These are phyloP conservation scores for Synanthedon vespiformis DNA, from an alignment of 2,888 invertebrate genomes.

Conservation along the genomic window DNA sequence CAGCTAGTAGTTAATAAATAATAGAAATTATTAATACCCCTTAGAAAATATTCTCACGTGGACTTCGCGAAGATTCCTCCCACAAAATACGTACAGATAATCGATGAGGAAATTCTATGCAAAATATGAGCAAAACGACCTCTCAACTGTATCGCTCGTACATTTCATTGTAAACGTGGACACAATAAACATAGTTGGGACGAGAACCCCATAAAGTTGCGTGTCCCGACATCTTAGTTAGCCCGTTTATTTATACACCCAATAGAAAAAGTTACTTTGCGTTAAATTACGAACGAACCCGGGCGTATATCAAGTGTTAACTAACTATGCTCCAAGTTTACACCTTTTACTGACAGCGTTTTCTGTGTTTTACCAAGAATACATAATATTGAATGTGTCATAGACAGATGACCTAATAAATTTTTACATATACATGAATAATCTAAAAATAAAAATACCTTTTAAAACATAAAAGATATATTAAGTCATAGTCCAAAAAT, in stretches of 20 bases:
- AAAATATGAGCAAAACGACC: neutral
- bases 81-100: too few relatives aligned
- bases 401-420: too few relatives aligned
- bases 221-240: constrained; percentile 38
- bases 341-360: neutral
- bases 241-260: constrained; percentile 28
- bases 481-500: too few relatives aligned
- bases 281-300: constrained; percentile 18
- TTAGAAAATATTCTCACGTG: too few relatives aligned
- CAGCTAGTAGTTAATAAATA: too few relatives aligned
- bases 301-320: neutral
- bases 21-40: too few relatives aligned
- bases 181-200: constrained; percentile 30
- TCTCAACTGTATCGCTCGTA: neutral
- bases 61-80: too few relatives aligned
- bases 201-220: constrained; percentile 30
- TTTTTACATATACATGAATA: too few relatives aligned
- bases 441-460: too few relatives aligned
- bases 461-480: too few relatives aligned
- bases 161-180: constrained; percentile 15
- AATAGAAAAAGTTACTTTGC: constrained; percentile 24
- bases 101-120: neutral
- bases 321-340: neutral
- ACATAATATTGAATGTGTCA: too few relatives aligned
- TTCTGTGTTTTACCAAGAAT: neutral